phyloP scores from a whole-genome alignment of 2,797 vertebrate genomes.

The Pseudocheirus occidentalis region DNA sequence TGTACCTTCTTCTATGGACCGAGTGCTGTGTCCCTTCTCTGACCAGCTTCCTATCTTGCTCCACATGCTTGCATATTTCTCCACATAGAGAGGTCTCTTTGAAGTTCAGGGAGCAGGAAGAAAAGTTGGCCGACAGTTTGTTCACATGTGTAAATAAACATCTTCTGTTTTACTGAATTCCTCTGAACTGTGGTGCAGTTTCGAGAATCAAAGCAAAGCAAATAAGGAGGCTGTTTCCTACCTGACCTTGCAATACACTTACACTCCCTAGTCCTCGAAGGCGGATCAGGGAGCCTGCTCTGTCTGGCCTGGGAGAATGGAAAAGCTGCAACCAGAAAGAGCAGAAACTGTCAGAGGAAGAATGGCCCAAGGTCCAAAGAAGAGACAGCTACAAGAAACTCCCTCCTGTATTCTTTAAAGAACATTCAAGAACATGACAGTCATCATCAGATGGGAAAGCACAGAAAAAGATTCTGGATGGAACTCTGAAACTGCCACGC shows the following conservation, averaged over 20 bases:
- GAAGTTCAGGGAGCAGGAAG: constrained; percentile 52
- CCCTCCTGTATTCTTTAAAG: background rate
- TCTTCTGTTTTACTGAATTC: constrained; percentile 57
- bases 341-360: background rate
- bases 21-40: background rate
- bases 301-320: constrained; percentile 24
- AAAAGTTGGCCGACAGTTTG: constrained; percentile 53
- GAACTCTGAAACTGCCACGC: background rate
- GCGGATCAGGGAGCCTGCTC: constrained; percentile 15
- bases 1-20: constrained; percentile 33
- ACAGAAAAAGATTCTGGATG: background rate
- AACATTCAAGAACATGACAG: background rate
- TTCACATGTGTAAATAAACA: constrained; percentile 58
- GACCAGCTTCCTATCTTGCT: constrained; percentile 8
- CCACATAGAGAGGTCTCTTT: constrained; percentile 49
- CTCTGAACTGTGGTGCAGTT: constrained; percentile 49
- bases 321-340: constrained; percentile 17
- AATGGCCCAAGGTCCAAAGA: background rate
- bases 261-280: constrained; percentile 29
- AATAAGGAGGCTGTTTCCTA: constrained; percentile 47
- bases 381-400: constrained; percentile 7
- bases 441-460: background rate
- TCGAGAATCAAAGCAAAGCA: constrained; percentile 65
- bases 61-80: constrained; percentile 32
- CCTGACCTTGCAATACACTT: constrained; percentile 47